Base-by-base conservation (phyloP, 2,113 vertebrate species). In the Regulus satrapa region DNA sequence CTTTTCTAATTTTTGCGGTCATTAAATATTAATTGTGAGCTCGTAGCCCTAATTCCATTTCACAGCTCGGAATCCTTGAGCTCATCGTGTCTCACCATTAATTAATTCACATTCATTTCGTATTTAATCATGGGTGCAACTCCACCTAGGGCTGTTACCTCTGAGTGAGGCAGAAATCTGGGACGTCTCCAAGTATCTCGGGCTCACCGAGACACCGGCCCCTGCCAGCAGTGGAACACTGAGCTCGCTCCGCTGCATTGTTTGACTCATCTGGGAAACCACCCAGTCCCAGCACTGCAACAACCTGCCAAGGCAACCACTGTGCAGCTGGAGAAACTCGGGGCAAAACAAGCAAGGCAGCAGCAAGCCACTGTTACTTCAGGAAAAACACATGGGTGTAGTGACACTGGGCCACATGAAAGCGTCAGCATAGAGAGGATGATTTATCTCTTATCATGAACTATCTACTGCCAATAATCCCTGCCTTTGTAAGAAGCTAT, bases 131-230 rank as follows among this genome's bases (percentile, higher is more conserved):
- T 10, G 0, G 14, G 26, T 17, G 19, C 17, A 93, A 41, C 92
- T 55, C 92, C 95, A 94, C 86, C 88, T 62, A 71, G 72, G 72
- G 86, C 76, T 94, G 79, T 41, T 49, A 58, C 58, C 92, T 77
- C 28, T 38, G 46, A 31, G 45, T 14, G 45, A 87, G 71, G 72
- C 4, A 59, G 80, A 56, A 74, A 94, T 84, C 56, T 95, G 89
- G 88, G 83, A 51, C 72, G 67, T 31, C 24, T 77, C 46, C 56
- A 71, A 29, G 90, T 68, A 56, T 14, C 71, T 80, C 9, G 9
- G 69, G 49, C 82, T 93, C 88, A n/a, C n/a, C 0, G 0, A 88
- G 90, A 66, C n/a, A 78, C 28, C 7, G 0, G 63, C 12, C 31
- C 31, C 9, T 1, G 14, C 26, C 69, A 72, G 54, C 66, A 52